Evolutionary conservation across 2,888 invertebrate species (phyloP).

Genomic region (Scrobipalpa atriplicella): DNA sequence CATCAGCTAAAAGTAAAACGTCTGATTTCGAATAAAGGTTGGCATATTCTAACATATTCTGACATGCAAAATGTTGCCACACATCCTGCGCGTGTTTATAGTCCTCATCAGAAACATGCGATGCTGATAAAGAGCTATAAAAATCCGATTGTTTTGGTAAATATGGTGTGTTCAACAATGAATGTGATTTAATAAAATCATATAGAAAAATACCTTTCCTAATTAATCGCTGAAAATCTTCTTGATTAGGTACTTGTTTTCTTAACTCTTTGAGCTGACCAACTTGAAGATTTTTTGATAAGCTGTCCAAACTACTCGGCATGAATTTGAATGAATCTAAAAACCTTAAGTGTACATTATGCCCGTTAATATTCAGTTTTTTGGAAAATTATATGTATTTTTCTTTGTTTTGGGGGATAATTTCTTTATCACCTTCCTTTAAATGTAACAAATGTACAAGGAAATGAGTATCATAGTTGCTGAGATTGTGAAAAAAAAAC

Average conservation of each 20-base stretch:
- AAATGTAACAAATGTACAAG: conserved; percentile 34
- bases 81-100: background rate
- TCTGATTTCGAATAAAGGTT: no score
- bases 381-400: conserved; percentile 33
- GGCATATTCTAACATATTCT: no score
- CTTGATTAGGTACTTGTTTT: background rate
- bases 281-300: no score
- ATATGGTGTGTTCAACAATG: background rate
- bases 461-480: conserved; percentile 35
- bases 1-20: no score
- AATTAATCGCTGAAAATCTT: background rate
- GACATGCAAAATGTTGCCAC: background rate
- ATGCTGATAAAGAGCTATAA: conserved; percentile 1
- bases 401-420: conserved; percentile 34
- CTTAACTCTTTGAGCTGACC: no score
- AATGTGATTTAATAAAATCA: background rate
- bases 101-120: background rate
- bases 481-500: conserved; percentile 32
- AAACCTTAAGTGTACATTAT: conserved; percentile 25
- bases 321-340: conserved; percentile 22
- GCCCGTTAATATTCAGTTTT: conserved; percentile 20
- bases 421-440: conserved; percentile 31
- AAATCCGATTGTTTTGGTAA: no score
- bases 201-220: background rate
- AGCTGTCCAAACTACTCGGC: no score